A percentile compares a stretch with the other conserved stretches of the same genome.
Evolutionary conservation across 2,113 vertebrate species (phyloP).

Genomic region (Lipophrys pholis): DNA sequence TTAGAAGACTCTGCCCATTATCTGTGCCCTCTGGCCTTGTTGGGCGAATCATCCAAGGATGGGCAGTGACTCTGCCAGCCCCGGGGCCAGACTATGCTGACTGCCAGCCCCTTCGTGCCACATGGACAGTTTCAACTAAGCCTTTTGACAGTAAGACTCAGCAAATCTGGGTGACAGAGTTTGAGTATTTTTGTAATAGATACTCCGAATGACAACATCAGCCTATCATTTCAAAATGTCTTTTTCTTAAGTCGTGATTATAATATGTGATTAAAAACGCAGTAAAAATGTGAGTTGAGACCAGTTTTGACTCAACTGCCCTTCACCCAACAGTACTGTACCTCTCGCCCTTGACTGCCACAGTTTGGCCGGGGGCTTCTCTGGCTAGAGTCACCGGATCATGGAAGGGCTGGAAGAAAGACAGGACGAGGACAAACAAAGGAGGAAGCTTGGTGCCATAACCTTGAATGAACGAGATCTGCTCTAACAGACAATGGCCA

Average conservation of each 20-base stretch:
- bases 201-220: background rate
- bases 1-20: conserved; percentile 75
- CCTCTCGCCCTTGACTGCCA: conserved; percentile 63
- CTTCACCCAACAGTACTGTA: conserved; percentile 26
- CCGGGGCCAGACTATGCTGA: conserved; percentile 48
- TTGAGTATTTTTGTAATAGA: background rate
- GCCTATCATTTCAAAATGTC: background rate
- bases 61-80: conserved; percentile 62
- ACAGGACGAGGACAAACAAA: conserved; percentile 65
- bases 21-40: conserved; percentile 74
- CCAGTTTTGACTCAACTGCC: conserved; percentile 7
- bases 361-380: conserved; percentile 59
- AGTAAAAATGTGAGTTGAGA: background rate
- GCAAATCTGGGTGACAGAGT: conserved; percentile 5
- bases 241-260: background rate
- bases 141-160: conserved; percentile 22
- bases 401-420: conserved; percentile 63
- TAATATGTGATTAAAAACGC: background rate
- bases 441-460: conserved; percentile 52
- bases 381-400: conserved; percentile 64
- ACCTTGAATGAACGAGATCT: conserved; percentile 71
- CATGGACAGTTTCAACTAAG: conserved; percentile 42
- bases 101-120: conserved; percentile 69
- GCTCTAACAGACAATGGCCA: conserved; percentile 47
- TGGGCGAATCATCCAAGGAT: conserved; percentile 72